Percentiles rank a stretch among this genome's conserved stretches.
phyloP scores from a whole-genome alignment of 2,797 vertebrate genomes.

The Gymnothorax javanicus region DNA sequence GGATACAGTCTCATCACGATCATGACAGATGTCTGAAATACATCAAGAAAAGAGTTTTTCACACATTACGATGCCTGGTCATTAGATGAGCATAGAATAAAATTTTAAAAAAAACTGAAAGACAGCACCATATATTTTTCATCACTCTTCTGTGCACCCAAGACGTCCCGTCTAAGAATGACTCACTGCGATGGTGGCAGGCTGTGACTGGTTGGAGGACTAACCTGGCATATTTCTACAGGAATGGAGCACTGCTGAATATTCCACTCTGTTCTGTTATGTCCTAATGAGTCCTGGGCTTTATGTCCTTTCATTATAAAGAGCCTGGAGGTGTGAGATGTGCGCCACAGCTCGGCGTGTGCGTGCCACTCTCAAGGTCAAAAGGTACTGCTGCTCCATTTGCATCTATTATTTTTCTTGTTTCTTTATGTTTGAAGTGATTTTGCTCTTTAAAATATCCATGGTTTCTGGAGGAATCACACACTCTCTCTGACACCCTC shows the following conservation, averaged over 20 bases:
- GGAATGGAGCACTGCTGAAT: neutral
- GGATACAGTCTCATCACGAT: neutral
- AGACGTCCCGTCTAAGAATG: neutral
- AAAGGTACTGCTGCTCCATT: neutral
- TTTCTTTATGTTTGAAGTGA: neutral
- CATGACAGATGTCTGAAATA: neutral
- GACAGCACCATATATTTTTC: neutral
- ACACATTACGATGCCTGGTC: neutral
- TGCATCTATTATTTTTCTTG: too few relatives aligned
- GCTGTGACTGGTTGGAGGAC: neutral
- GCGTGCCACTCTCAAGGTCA: neutral
- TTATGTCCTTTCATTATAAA: neutral
- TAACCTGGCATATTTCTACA: neutral
- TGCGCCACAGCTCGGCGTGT: neutral
- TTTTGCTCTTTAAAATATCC: neutral
- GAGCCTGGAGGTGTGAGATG: neutral
- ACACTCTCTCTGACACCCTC: neutral
- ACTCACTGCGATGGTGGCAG: neutral
- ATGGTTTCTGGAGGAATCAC: neutral
- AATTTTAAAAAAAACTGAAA: conserved; percentile 2
- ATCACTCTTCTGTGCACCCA: conserved; percentile 1
- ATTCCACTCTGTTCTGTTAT: neutral
- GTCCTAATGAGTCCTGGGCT: neutral
- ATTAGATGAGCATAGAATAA: neutral
- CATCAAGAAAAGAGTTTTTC: neutral